Evolutionary conservation across 2,888 invertebrate species (phyloP), one percentile per base, ranked within the genome.

Genomic region (Busseola fusca): DNA sequence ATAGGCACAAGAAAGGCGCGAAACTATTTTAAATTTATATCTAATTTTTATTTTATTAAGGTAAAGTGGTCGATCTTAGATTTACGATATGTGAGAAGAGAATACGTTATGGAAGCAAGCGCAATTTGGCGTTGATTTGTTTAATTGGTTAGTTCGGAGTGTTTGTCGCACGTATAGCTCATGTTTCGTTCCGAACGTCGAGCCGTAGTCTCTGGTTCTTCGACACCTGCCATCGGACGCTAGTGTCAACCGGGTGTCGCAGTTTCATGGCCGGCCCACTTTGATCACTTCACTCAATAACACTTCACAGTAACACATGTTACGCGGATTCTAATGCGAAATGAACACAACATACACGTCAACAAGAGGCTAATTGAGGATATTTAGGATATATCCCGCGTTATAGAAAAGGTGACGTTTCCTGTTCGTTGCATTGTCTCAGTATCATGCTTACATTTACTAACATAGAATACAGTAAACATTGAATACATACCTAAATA

Each of bases 231-330:
- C 95, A 94, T 92, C 95, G 90, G 89, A 91, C 94, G 87, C 91
- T 92, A 80, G 88, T 91, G 89, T 91, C 89, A 88, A 87, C 88
- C 83, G 91, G 90, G 82, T 93, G 89, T 91, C 92, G 90, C 90
- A 92, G 91, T 92, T 93, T 95, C 95, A 95, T 95, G 95, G 95
- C 95, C 95, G 93, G 92, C 94, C 94, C 91, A 93, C 93, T 94
- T 93, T 90, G 90, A 85, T 92, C 93, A 95, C 94, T 94, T 91
- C 89, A 91, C 91, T 89, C 83, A 87, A 90, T 89, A 92, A 94
- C 93, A 95, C 93, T 91, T 89, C 87, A 81, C 83, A 87, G 87
- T 80, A 87, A 88, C 88, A 91, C 94, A 95, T 93, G 84, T 90
- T 93, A 92, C 84, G 84, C 84, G 76, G 78, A 78, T 77, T 76